Evolutionary conservation across 2,888 invertebrate species (phyloP), one percentile per base, ranked within the genome.

Genomic region (Pyralis farinalis): DNA sequence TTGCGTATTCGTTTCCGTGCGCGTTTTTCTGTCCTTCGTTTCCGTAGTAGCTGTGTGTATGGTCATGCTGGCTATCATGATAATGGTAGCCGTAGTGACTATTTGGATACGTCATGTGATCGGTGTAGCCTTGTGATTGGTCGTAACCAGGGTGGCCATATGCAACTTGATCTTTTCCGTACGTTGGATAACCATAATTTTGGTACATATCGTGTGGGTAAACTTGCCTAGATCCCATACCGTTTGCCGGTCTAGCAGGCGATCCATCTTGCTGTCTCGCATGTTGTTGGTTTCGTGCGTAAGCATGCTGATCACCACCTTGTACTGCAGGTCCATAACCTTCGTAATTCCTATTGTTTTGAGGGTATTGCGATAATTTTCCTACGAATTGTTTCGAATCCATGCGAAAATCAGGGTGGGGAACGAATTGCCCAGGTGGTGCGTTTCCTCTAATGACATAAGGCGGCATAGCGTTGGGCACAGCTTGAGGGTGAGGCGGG

Each of bases 131-230:
- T 49, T 87, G 87, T n/a, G 78, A 47, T 74, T 84, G 77, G 50
- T 91, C 76, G 73, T 90, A 88, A 28, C 92, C 91, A 40, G 92
- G 91, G 53, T 92, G 92, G 1, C 89, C 90, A 47, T 91, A 91
- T 1, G 79, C 83, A 21, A 70, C 79, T 47, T 90, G 90, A 29
- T 90, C 91, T 45, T 91, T 89, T 9, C 86, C 86, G 50, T 90
- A 89, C 34, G 85, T 83, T 20, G 90, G 85, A 47, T 90, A 90
- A 20, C 91, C 90, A 52, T 90, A 89, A 47, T 84, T 81, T 46
- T 90, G 90, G 44, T 90, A 88, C 61, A 89, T 77, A 63, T 91
- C 91, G 63, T 75, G 90, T 25, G 85, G 80, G 42, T 87, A 88
- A 21, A 79, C 61, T 53, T 76, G 90, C 44, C 71, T 72, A 10